Conservation (phyloP, 2,888 invertebrate genomes). For the Bombylius discolor region DNA sequence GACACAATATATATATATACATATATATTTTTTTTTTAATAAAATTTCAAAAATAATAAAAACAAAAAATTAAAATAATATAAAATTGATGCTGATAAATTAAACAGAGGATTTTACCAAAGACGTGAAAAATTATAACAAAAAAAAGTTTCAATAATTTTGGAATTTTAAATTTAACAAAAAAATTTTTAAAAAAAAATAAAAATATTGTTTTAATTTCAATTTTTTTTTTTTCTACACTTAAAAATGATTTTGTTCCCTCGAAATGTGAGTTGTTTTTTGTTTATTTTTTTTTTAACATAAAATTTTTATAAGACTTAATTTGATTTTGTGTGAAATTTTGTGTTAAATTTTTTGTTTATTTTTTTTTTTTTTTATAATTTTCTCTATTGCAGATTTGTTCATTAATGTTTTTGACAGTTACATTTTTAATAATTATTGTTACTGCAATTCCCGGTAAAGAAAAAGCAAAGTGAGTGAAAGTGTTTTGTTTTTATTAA, state of each 20-base stretch:
- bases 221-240: too few species aligned
- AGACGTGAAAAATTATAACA: background rate
- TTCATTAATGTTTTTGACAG: background rate
- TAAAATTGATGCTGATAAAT: background rate
- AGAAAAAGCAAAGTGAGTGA: conserved; percentile 31
- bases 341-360: background rate
- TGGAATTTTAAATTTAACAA: too few species aligned
- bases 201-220: too few species aligned
- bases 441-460: conserved; percentile 27
- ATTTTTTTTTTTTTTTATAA: background rate
- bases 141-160: too few species aligned
- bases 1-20: too few species aligned
- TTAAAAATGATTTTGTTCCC: background rate
- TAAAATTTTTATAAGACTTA: too few species aligned
- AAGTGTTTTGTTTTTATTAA: background rate
- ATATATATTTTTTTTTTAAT: too few species aligned
- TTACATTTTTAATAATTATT: conserved; percentile 19
- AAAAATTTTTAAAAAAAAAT: too few species aligned
- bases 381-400: background rate
- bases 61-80: too few species aligned
- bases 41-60: too few species aligned
- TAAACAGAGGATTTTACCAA: background rate
- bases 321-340: too few species aligned
- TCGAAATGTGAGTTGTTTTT: background rate
- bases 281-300: background rate